These are phyloP conservation scores for Suricata suricatta DNA, from an alignment of 2,113 vertebrate species.

Conservation along the genomic window DNA sequence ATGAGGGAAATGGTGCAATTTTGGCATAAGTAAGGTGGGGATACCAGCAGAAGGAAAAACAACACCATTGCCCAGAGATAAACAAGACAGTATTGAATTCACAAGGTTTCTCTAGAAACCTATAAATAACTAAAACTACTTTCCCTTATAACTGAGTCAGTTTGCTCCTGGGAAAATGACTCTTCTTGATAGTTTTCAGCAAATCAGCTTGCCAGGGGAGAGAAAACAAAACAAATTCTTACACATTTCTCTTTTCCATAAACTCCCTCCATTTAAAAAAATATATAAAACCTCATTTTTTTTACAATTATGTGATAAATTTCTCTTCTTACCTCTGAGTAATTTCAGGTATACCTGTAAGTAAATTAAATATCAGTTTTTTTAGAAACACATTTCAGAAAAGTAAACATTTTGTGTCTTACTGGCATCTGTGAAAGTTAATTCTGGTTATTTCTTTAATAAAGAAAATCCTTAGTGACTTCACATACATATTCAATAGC, in stretches of 20 bases:
- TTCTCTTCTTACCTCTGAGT: neutral
- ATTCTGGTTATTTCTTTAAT: neutral
- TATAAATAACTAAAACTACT: constrained; percentile 79
- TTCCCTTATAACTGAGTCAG: constrained; percentile 65
- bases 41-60: constrained; percentile 30
- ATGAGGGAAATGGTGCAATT: constrained; percentile 43
- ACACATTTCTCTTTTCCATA: neutral
- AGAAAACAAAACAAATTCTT: constrained; percentile 39
- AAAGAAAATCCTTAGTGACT: neutral
- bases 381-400: neutral
- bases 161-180: constrained; percentile 60
- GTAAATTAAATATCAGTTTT: neutral
- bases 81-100: constrained; percentile 57
- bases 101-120: constrained; percentile 50
- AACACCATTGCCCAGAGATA: constrained; percentile 56
- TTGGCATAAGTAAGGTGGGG: constrained; percentile 29
- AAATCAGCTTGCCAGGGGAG: constrained; percentile 54
- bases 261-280: neutral
- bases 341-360: neutral
- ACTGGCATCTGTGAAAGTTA: neutral
- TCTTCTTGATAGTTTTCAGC: constrained; percentile 62
- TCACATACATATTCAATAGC: neutral
- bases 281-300: neutral
- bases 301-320: neutral
- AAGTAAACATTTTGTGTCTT: neutral